phyloP scores from a whole-genome alignment of 2,797 vertebrate genomes.

The Botia kubotai region DNA sequence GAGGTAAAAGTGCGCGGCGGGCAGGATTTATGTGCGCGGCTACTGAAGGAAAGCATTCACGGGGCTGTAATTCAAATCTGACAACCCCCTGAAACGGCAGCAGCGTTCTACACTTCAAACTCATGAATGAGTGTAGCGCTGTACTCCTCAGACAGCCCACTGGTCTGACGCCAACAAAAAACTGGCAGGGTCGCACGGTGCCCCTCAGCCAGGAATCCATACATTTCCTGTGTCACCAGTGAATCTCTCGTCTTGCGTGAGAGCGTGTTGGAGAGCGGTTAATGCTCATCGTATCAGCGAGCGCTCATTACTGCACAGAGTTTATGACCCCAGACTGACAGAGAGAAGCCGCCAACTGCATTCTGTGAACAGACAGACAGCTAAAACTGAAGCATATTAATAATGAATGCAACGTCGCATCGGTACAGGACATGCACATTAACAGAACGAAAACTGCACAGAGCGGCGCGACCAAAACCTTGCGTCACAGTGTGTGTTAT shows the following conservation, averaged over 20 bases:
- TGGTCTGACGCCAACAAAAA: conserved; percentile 54
- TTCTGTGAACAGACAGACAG: conserved; percentile 40
- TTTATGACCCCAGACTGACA: conserved; percentile 61
- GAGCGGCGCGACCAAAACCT: neutral
- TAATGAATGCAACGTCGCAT: conserved; percentile 38
- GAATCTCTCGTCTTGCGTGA: conserved; percentile 75
- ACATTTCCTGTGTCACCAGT: conserved; percentile 69
- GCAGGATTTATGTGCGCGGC: conserved; percentile 67
- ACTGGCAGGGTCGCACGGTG: conserved; percentile 70
- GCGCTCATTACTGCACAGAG: conserved; percentile 71
- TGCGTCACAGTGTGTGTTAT: neutral
- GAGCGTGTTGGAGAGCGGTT: conserved; percentile 73
- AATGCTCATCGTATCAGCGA: conserved; percentile 72
- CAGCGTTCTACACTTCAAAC: conserved; percentile 48
- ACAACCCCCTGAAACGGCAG: conserved; percentile 56
- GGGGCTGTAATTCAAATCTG: conserved; percentile 67
- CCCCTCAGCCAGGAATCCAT: conserved; percentile 68
- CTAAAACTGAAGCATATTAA: conserved; percentile 31
- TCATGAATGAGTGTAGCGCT: conserved; percentile 32
- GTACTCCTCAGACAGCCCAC: conserved; percentile 39
- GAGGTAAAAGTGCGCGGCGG: conserved; percentile 50
- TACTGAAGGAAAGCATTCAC: conserved; percentile 68
- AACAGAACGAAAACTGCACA: neutral
- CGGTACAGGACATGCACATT: conserved; percentile 19
- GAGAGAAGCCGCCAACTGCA: conserved; percentile 32